Base-by-base conservation (phyloP, 2,113 vertebrate species). In the Pangasianodon hypophthalmus region DNA sequence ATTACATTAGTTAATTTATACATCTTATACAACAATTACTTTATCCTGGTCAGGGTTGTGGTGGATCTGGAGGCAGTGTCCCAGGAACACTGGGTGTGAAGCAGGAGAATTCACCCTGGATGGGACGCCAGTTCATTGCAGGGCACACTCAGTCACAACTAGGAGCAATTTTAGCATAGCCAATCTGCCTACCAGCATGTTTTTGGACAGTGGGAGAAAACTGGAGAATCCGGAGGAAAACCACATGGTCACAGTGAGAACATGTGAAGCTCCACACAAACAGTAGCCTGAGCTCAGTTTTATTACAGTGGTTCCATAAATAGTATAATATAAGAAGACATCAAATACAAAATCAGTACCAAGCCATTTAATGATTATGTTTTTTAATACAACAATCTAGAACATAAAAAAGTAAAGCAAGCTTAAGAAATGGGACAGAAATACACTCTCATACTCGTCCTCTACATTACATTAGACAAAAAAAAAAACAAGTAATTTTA, bases 271-370 rank as follows among this genome's bases (percentile, higher is more conserved):
- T n/a, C 9, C 79, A 81, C 48, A 81, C 29, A 7, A 52, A 54
- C 29, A 82, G 50, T 81, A 10, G 3, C 19, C 4, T 26, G 29
- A n/a, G 13, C 37, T 84, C 37, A 64, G 83, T 48, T 41, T 32
- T 87, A 56, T 56, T 87, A 56, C 18, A 82, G 6, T 54, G 24
- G 50, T 75, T 75, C 19, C 32, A 75, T 71, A 71, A 86, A 75
- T 21, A 75, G 19, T 37, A 56, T 18, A 29, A 85, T 86, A 69
- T n/a, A n/a, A 37, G n/a, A 87, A 26, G 32, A 56, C n/a, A 87
- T 41, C 60, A 64, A n/a, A 64, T n/a, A 11, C 83, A 85, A 85
- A 80, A 18, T 29, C 46, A 29, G 48, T 16, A 52, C 29, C 6
- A 52, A n/a, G 32, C 21, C 2, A 86, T 19, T 1, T 24, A 41